Evolutionary conservation across 2,113 vertebrate genomes (phyloP), one percentile per base, ranked within the genome.

Genomic region (Ctenomys sociabilis): DNA sequence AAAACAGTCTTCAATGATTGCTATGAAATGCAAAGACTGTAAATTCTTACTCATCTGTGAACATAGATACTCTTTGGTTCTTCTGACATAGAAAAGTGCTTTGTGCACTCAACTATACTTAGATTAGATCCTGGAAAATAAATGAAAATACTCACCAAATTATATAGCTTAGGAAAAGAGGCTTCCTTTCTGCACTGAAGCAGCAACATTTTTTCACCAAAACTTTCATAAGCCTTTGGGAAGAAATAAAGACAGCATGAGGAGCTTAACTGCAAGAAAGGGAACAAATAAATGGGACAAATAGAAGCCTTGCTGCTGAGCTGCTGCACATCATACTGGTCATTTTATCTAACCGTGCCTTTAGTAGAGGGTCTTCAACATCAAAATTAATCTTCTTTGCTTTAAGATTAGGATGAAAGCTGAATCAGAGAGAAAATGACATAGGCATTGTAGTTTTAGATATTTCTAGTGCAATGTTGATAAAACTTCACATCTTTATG

Each of bases 141-240:
- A 95, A 77, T 85, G 13, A 78, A 86, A 95, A 88, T 95, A 97
- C 97, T 97, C 81, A 97, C 97, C 97, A 95, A 72, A 68, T 93
- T 84, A 88, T 96, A 94, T 96, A 96, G 77, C 68, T 95, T 95
- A 77, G 96, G 64, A 87, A 89, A 91, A 93, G 90, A 78, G 17
- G 40, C 43, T 90, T 73, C 66, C 45, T 94, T 91, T 70, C 93
- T 97, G 88, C 77, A 93, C 70, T 61, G 95, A 89, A 97, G 93
- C 93, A 96, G 96, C 95, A 95, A 91, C 97, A 98, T 97, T 77
- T 96, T 97, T 77, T 96, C 94, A 82, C 91, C 86, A 85, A 96
- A 97, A 94, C 94, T 96, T 97, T 98, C 97, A 97, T 97, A 97
- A 96, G 97, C 97, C 97, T 96, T 97, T 70, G 91, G 87, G 95